These are phyloP conservation scores for Acrobasis consociella DNA, from an alignment of 2,888 invertebrate genomes.

Conservation along the genomic window DNA sequence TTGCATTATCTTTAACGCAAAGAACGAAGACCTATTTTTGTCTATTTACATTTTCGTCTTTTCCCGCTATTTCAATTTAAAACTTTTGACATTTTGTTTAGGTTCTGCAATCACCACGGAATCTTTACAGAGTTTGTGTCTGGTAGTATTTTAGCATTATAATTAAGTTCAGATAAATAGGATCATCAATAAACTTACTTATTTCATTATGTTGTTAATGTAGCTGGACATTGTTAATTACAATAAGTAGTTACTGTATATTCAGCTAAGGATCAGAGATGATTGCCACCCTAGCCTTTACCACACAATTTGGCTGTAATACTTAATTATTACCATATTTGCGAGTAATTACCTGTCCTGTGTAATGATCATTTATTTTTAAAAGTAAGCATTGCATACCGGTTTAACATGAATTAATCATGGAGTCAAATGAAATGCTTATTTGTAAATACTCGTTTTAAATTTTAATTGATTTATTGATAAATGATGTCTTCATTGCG, in stretches of 20 bases:
- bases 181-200: not conserved
- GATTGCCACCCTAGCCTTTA: not conserved
- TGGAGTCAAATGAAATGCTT: constrained; percentile 19
- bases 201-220: not conserved
- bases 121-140: not conserved
- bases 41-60: constrained; percentile 17
- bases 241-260: not conserved
- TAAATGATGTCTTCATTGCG: constrained; percentile 52
- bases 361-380: constrained; percentile 11
- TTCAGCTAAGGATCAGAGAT: not conserved
- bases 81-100: not conserved
- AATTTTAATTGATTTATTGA: constrained; percentile 23
- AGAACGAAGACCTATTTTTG: not conserved
- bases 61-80: not conserved
- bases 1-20: constrained; percentile 26
- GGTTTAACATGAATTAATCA: constrained; percentile 19
- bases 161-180: not conserved
- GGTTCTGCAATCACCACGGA: not conserved
- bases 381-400: not conserved
- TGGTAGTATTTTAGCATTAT: not conserved
- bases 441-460: constrained; percentile 20
- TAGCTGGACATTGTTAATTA: too few relatives aligned
- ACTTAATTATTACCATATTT: constrained; percentile 4
- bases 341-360: constrained; percentile 6
- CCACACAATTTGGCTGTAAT: not conserved